Evolutionary conservation across 2,113 vertebrate species (phyloP).

Genomic region (Carassius auratus): DNA sequence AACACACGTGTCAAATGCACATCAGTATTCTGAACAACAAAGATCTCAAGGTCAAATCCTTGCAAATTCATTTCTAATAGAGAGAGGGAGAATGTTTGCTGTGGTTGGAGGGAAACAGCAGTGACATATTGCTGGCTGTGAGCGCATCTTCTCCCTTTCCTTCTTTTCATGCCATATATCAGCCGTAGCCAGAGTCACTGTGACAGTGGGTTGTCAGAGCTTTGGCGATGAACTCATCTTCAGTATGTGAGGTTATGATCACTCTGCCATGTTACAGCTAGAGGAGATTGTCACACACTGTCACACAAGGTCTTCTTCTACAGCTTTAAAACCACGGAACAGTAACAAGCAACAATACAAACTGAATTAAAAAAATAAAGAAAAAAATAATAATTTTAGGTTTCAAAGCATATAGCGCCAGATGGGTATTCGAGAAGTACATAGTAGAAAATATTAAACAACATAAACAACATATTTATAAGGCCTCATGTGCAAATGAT

Average conservation of each 20-base stretch:
- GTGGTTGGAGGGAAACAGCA: constrained; percentile 42
- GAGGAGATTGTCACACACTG: constrained; percentile 36
- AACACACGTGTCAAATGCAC: not conserved
- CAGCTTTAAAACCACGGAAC: constrained; percentile 3
- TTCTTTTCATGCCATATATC: constrained; percentile 59
- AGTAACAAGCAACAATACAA: constrained; percentile 10
- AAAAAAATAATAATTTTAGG: no score
- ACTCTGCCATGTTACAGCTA: constrained; percentile 43
- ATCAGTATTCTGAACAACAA: constrained; percentile 19
- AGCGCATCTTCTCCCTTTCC: constrained; percentile 46
- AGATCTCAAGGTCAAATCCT: constrained; percentile 33
- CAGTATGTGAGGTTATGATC: constrained; percentile 60
- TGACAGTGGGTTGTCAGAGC: constrained; percentile 59
- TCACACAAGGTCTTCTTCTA: constrained; percentile 17
- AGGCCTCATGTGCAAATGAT: not conserved
- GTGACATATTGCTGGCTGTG: constrained; percentile 58
- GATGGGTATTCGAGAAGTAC: not conserved
- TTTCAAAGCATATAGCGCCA: not conserved
- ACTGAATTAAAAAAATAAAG: not conserved
- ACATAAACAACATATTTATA: not conserved
- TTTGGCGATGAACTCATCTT: constrained; percentile 46
- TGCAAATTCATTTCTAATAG: constrained; percentile 12
- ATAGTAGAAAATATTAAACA: not conserved
- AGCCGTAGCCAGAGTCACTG: constrained; percentile 54
- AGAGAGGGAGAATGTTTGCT: constrained; percentile 54